Percentiles rank a stretch among this genome's conserved stretches.
Conservation (phyloP, 2,888 invertebrate genomes). For the Galerucella nymphaeae region DNA sequence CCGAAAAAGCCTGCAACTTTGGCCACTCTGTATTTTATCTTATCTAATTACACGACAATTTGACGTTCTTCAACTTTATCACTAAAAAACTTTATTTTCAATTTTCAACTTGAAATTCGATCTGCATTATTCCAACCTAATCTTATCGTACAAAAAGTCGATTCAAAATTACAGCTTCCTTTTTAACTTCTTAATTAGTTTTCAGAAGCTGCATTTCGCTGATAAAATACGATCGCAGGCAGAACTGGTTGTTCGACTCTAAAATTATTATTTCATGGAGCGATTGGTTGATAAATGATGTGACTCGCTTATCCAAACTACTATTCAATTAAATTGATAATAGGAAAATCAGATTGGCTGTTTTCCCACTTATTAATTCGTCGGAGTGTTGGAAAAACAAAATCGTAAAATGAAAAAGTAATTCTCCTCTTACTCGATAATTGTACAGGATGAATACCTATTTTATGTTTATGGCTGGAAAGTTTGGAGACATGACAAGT, state of each 20-base stretch:
- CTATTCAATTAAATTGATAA: conserved; percentile 33
- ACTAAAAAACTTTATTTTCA: conserved; percentile 13
- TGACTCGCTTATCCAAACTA: conserved; percentile 35
- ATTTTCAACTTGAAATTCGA: conserved; percentile 32
- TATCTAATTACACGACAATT: conserved; percentile 1
- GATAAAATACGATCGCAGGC: conserved; percentile 37
- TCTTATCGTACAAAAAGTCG: conserved; percentile 40
- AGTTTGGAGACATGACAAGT: background rate
- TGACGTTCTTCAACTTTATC: background rate
- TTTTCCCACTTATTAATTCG: conserved; percentile 1
- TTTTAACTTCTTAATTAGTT: conserved; percentile 45
- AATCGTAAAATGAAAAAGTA: conserved; percentile 4
- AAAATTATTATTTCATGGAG: conserved; percentile 37
- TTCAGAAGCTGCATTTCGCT: conserved; percentile 38
- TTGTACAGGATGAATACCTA: background rate
- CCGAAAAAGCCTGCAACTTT: no score
- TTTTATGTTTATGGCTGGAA: background rate
- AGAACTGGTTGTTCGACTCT: conserved; percentile 28
- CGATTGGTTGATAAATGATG: conserved; percentile 27
- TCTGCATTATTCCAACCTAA: conserved; percentile 37
- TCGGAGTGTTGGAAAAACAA: background rate
- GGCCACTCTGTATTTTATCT: no score
- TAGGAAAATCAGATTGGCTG: conserved; percentile 6
- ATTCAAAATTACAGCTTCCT: conserved; percentile 42
- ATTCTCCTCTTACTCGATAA: background rate